These are phyloP conservation scores for Artibeus jamaicensis DNA, from an alignment of 2,797 vertebrate species.

Conservation along the genomic window DNA sequence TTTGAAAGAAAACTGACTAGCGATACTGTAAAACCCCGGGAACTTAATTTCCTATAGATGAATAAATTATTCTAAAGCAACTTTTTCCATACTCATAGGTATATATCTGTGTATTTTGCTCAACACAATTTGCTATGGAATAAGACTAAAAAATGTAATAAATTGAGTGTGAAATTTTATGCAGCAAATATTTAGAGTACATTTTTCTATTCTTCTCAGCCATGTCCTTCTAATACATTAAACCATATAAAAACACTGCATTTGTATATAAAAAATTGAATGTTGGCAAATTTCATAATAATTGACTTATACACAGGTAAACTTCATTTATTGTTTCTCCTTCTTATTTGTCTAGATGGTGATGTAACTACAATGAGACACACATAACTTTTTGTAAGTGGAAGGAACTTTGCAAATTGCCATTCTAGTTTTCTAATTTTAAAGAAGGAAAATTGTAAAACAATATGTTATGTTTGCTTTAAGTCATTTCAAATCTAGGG, in stretches of 20 bases:
- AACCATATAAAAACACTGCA: not conserved
- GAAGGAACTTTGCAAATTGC: not conserved
- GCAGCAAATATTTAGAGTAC: not conserved
- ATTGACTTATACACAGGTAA: not conserved
- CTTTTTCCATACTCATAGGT: not conserved
- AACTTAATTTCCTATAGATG: not conserved
- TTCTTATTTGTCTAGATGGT: not conserved
- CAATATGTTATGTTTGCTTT: conserved; percentile 14
- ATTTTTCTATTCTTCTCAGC: not conserved
- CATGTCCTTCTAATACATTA: not conserved
- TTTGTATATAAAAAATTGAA: not conserved
- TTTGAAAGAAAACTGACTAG: not conserved
- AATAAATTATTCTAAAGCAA: not conserved
- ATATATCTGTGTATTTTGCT: not conserved
- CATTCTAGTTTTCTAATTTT: not conserved
- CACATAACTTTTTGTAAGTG: not conserved
- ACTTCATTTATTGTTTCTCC: not conserved
- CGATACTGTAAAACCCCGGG: not conserved
- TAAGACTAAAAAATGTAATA: not conserved
- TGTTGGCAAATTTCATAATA: not conserved
- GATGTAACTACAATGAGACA: not conserved
- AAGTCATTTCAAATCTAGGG: not conserved
- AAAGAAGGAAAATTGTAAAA: not conserved
- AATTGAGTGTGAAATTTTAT: conserved; percentile 9
- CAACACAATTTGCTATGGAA: not conserved